Base-by-base conservation (phyloP, 2,888 invertebrate species). In the Pasiphila rectangulata region DNA sequence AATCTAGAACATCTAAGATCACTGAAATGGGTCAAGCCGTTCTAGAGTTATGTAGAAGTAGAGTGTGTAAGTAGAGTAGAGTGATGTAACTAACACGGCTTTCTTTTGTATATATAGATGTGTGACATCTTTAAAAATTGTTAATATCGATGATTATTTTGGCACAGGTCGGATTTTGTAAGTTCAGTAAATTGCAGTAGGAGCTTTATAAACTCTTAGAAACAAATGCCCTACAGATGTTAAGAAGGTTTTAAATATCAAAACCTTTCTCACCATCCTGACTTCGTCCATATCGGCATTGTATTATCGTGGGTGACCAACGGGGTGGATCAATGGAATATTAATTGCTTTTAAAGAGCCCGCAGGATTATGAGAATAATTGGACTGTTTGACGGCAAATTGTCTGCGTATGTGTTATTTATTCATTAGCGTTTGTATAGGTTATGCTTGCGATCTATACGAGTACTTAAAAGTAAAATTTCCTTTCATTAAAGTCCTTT, bases 361-460 rank as follows among this genome's bases (percentile, higher is more conserved):
- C 54, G 21, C 51, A 52, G 79, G 82, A 82, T 83, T 81, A 79
- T 75, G 62, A 58, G 78, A 72, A 75, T 79, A 77, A 83, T 82
- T 82, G 79, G 72, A 64, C 61, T 62, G 69, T 59, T 60, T 67
- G 70, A 64, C 63, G 67, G 63, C 51, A 58, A 61, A 52, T 56
- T 51, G 61, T 63, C 58, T 64, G 67, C 65, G 64, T 32, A 44
- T 43, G 32, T 49, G 54, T 53, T 59, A 53, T 59, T 56, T 59
- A 56, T 59, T 59, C 56, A 59, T 51, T 47, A 51, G 36, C 52
- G 16, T 42, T 43, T 41, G 46, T 29, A 40, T 46, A 45, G 32
- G 7, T 40, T 32, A 30, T 16, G 27, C 38, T 13, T 38, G 30
- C 34, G 24, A 30, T 30, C 16, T 34, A 17, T 24, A 30, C 10